phyloP scores from a whole-genome alignment of 2,888 invertebrate species.

The Dilophus febrilis region DNA sequence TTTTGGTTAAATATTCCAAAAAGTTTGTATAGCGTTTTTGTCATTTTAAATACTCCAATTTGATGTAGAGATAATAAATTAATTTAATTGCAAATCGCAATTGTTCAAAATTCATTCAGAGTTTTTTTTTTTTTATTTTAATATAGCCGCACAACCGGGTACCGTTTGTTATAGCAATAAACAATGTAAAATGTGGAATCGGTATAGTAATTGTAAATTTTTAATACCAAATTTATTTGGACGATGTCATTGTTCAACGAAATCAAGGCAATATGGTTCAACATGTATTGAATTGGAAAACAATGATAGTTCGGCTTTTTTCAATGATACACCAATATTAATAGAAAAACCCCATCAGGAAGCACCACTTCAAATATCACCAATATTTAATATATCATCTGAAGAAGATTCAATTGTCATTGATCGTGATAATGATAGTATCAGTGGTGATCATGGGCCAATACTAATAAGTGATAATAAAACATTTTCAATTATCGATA shows the following conservation, averaged over 20 bases:
- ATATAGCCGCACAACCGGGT: constrained; percentile 69
- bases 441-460: too few relatives aligned
- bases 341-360: constrained; percentile 14
- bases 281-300: constrained; percentile 38
- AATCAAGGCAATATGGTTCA: constrained; percentile 45
- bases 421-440: too few relatives aligned
- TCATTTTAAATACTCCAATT: too few relatives aligned
- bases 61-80: too few relatives aligned
- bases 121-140: constrained; percentile 13
- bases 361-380: constrained; percentile 14
- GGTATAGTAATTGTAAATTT: constrained; percentile 73
- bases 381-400: constrained; percentile 11
- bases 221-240: constrained; percentile 80
- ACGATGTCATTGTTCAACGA: constrained; percentile 63
- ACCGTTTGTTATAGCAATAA: constrained; percentile 81
- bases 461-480: too few relatives aligned
- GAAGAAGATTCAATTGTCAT: constrained; percentile 4
- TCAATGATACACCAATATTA: constrained; percentile 1
- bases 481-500: too few relatives aligned
- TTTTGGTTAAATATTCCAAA: too few relatives aligned
- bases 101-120: too few relatives aligned
- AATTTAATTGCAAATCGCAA: too few relatives aligned
- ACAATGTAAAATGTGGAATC: constrained; percentile 72
- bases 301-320: constrained; percentile 11
- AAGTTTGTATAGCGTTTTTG: too few relatives aligned